These are phyloP conservation scores for Pogonomyrmex barbatus DNA, from an alignment of 1,140 invertebrate species.

Conservation along the genomic window DNA sequence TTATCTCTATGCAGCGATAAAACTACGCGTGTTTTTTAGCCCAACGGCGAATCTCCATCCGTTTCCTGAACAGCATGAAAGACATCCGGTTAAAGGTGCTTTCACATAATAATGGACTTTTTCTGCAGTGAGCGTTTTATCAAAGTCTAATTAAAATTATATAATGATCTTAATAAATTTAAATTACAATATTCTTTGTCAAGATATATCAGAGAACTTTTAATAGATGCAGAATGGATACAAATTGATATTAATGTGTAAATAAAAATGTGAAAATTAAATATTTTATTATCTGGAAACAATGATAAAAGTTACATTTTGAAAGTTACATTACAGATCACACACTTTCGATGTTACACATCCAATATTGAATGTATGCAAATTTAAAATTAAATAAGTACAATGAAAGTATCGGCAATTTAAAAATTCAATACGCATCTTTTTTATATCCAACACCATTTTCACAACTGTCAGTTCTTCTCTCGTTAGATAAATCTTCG, in stretches of 20 bases:
- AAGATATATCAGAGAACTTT: too few species aligned
- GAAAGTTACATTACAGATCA: neutral
- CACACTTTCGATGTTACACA: neutral
- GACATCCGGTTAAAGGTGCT: neutral
- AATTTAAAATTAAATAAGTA: neutral
- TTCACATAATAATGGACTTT: slow-evolving; percentile 1
- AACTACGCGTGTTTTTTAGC: slow-evolving; percentile 27
- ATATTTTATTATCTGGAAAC: neutral
- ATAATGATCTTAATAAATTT: neutral
- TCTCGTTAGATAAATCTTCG: neutral
- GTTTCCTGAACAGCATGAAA: slow-evolving; percentile 37
- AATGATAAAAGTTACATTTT: neutral
- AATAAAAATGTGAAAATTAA: slow-evolving; percentile 3
- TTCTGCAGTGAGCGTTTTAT: too few species aligned
- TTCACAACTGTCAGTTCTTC: neutral
- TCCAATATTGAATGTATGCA: neutral
- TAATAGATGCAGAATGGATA: neutral
- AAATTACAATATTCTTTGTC: neutral
- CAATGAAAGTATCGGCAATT: neutral
- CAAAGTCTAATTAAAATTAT: neutral
- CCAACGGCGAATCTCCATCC: slow-evolving; percentile 44
- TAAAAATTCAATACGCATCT: neutral
- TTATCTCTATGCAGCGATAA: slow-evolving; percentile 2
- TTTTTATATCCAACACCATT: neutral
- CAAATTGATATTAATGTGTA: neutral